Conservation (phyloP, 2,888 invertebrate genomes). For the Pomacea canaliculata region DNA sequence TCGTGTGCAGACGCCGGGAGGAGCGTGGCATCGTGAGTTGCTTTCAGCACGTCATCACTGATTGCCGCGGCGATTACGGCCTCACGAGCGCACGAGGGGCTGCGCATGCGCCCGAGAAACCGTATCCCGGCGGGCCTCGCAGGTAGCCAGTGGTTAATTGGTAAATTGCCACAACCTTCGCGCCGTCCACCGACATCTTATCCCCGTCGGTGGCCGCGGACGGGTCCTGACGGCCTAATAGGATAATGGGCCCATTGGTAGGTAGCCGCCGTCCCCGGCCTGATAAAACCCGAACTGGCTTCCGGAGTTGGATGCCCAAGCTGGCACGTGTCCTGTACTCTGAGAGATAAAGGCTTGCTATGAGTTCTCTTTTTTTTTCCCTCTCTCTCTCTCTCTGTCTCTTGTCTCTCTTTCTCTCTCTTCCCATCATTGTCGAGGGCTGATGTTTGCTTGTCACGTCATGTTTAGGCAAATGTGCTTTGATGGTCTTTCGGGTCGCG, state of each 20-base stretch:
- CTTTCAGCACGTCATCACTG: slow-evolving; percentile 7
- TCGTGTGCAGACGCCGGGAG: background rate
- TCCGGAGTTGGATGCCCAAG: background rate
- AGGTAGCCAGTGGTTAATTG: slow-evolving; percentile 23
- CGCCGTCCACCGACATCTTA: slow-evolving; percentile 19
- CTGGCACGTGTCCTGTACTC: too few species aligned
- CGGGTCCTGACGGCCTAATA: slow-evolving; percentile 6
- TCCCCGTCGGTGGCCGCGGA: slow-evolving; percentile 8
- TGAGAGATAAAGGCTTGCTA: too few species aligned
- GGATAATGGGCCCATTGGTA: slow-evolving; percentile 19
- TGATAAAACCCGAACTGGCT: slow-evolving; percentile 3
- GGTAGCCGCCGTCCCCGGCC: background rate
- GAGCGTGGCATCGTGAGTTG: background rate
- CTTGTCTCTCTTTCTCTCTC: too few species aligned
- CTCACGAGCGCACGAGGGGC: slow-evolving; percentile 17
- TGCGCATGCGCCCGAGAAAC: slow-evolving; percentile 14
- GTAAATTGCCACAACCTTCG: slow-evolving; percentile 20
- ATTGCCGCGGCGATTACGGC: slow-evolving; percentile 15
- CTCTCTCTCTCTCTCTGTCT: too few species aligned
- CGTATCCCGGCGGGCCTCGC: slow-evolving; percentile 13
- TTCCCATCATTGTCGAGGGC: too few species aligned
- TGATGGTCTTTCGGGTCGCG: too few species aligned
- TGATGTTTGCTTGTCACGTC: too few species aligned
- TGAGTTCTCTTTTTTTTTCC: too few species aligned
- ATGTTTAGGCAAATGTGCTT: too few species aligned